Conservation (phyloP, 2,797 vertebrate species). For the Mormyrops attenuatus region DNA sequence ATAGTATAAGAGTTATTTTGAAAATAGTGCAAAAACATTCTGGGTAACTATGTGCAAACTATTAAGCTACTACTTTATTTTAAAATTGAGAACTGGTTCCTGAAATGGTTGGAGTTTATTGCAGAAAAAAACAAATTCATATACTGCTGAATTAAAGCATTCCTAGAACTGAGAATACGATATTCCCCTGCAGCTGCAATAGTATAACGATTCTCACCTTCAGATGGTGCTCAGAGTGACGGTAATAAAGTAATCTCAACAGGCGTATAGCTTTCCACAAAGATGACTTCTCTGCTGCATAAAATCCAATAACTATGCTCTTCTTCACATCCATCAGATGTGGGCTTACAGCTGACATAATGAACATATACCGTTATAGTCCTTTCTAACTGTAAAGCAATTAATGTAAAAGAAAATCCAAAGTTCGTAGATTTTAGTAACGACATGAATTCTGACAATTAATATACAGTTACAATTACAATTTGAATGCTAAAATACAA, state of each 20-base stretch:
- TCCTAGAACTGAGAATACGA: neutral
- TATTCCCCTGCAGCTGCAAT: neutral
- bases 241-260: neutral
- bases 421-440: neutral
- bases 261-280: neutral
- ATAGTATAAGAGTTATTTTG: neutral
- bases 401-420: neutral
- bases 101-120: neutral
- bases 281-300: neutral
- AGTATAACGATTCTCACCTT: neutral
- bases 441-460: neutral
- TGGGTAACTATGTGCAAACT: too few relatives aligned
- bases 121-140: neutral
- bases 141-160: neutral
- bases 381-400: neutral
- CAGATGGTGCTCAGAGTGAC: neutral
- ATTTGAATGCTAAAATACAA: neutral
- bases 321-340: neutral
- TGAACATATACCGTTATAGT: neutral
- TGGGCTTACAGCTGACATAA: neutral
- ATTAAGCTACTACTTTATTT: neutral
- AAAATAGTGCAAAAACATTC: neutral
- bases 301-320: slow-evolving; percentile 11
- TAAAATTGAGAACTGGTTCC: neutral
- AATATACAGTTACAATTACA: neutral